Percentiles rank a stretch among this genome's conserved stretches.
These are phyloP conservation scores for Tetraodon nigroviridis DNA, from an alignment of 2,113 vertebrate genomes.

Conservation along the genomic window DNA sequence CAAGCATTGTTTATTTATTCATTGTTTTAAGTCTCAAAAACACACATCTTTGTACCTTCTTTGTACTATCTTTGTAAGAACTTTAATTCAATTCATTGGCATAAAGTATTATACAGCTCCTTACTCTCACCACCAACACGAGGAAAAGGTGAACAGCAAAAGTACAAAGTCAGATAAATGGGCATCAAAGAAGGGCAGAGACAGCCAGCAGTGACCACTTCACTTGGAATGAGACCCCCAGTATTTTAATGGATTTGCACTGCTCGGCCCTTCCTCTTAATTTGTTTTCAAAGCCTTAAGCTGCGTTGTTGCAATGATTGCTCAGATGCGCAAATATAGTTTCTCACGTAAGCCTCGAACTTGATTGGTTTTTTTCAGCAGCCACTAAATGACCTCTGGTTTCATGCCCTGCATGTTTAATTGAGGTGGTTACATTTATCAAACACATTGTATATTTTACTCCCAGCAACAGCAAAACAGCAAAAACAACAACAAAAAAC, in stretches of 20 bases:
- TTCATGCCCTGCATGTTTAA: slow-evolving; percentile 15
- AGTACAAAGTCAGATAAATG: slow-evolving; percentile 37
- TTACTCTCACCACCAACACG: background rate
- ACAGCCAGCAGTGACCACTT: slow-evolving; percentile 18
- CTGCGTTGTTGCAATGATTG: slow-evolving; percentile 7
- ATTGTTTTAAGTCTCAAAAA: no score
- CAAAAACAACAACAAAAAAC: background rate
- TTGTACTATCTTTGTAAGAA: no score
- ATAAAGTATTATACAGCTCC: no score
- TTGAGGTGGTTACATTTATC: background rate
- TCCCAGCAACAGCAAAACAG: background rate
- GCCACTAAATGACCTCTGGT: slow-evolving; percentile 32
- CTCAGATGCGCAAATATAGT: slow-evolving; percentile 29
- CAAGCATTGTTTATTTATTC: no score
- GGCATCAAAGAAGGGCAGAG: slow-evolving; percentile 17
- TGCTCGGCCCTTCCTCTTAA: slow-evolving; percentile 18
- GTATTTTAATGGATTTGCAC: slow-evolving; percentile 37
- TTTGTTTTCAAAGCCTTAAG: slow-evolving; percentile 39
- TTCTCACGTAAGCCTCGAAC: slow-evolving; percentile 13
- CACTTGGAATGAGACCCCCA: slow-evolving; percentile 40
- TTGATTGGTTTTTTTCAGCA: slow-evolving; percentile 14
- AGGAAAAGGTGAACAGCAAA: slow-evolving; percentile 23
- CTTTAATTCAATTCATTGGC: no score
- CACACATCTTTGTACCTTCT: no score
- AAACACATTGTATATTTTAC: background rate